phyloP scores from a whole-genome alignment of 2,888 invertebrate species.

The Platycnemis pennipes region DNA sequence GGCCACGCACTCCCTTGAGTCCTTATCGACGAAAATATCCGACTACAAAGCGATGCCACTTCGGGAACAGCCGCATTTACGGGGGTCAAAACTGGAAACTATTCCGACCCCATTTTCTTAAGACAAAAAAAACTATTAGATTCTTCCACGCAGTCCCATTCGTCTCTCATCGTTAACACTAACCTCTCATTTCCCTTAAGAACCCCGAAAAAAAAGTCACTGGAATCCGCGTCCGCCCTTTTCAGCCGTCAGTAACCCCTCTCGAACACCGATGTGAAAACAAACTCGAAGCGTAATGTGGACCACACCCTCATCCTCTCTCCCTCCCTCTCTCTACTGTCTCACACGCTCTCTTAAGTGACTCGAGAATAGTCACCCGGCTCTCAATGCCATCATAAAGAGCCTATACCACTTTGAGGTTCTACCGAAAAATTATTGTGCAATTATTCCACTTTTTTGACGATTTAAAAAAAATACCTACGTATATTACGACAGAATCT shows the following conservation, averaged over 20 bases:
- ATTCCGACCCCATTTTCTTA: not conserved
- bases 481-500: too few species aligned
- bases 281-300: conserved; percentile 14
- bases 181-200: not conserved
- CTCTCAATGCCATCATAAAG: not conserved
- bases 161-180: conserved; percentile 12
- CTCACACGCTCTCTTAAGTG: not conserved
- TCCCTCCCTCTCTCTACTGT: not conserved
- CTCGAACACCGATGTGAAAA: not conserved
- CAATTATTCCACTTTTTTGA: too few species aligned
- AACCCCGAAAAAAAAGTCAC: not conserved
- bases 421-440: too few species aligned
- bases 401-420: too few species aligned
- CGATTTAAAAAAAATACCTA: too few species aligned
- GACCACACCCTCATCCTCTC: not conserved
- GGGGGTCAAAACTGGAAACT: not conserved
- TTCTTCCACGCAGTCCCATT: not conserved
- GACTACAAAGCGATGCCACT: not conserved
- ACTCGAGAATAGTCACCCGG: not conserved
- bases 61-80: not conserved
- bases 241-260: not conserved
- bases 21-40: conserved; percentile 19
- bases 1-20: not conserved
- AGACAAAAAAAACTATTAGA: not conserved
- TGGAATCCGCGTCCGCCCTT: not conserved